These are phyloP conservation scores for Polydrusus cervinus DNA, from an alignment of 2,888 invertebrate genomes.

Conservation along the genomic window DNA sequence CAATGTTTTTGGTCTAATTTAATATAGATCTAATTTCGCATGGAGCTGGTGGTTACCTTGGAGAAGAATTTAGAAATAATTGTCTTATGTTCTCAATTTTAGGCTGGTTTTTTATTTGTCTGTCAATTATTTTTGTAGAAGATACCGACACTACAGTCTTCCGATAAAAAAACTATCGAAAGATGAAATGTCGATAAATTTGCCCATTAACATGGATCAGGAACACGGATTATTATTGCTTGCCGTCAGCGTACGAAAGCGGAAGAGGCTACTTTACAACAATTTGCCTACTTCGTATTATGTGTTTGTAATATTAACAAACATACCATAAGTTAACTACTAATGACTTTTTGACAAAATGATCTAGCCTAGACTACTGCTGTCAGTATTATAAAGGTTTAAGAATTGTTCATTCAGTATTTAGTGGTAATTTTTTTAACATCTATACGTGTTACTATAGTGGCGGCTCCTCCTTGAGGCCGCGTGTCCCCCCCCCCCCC, in stretches of 20 bases:
- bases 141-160: no score
- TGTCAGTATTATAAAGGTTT: background rate
- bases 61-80: no score
- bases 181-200: slow-evolving; percentile 25
- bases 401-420: background rate
- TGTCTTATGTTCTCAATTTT: no score
- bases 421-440: background rate
- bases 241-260: slow-evolving; percentile 56
- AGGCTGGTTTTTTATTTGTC: no score
- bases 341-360: slow-evolving; percentile 3
- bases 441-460: background rate
- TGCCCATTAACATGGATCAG: slow-evolving; percentile 26
- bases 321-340: slow-evolving; percentile 34
- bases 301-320: slow-evolving; percentile 56
- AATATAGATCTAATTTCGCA: no score
- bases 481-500: no score
- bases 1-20: no score
- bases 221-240: slow-evolving; percentile 33
- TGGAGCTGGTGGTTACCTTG: no score
- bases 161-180: no score
- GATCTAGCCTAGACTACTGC: background rate
- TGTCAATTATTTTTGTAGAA: no score
- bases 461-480: no score
- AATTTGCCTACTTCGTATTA: slow-evolving; percentile 64
- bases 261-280: slow-evolving; percentile 66